Base-by-base conservation (phyloP, 1,140 invertebrate genomes). In the Chironomus tepperi region DNA sequence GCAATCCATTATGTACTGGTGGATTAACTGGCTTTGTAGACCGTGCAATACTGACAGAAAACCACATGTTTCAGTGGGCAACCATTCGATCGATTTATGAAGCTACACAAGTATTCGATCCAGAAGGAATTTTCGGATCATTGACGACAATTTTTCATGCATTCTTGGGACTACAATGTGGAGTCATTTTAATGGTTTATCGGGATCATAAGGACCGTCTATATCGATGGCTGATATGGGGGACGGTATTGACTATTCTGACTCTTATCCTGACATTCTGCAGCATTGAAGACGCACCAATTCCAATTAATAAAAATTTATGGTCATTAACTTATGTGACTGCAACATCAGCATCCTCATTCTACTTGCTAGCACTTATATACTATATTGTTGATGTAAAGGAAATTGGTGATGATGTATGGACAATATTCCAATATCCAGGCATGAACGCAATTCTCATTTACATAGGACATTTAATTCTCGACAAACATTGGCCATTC, bases 261-360 rank as follows among this genome's bases (percentile, higher is more conserved):
- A 93, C 90, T 67, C 89, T 89, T 0, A 78, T 87, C 12, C 84
- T 97, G 0, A 93, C 93, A 76, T 86, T 87, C 24, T 93, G 91
- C 79, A 88, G 88, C 0, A 85, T 88, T 78, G 89, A 96, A 77
- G 87, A 87, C 73, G 95, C 94, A 12, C 83, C 89, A 3, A 90
- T 98, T 77, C 96, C 96, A 0, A 84, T 97, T 2, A 97, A 97
- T 80, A 98, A 98, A 84, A 95, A 95, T 83, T 83, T 98, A 18
- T 97, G 95, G 95, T 95, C 96, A 0, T 81, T 96, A 2, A 96
- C 95, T 0, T 98, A 91, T 83, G 90, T 94, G 0, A 83, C 95
- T 24, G 87, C 91, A 0, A 92, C 92, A 0, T 90, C 89, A 7
- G 87, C 88, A 8, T 84, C 93, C 77, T 92, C 90, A 3, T 89